Conservation (phyloP, 2,113 vertebrate species). For the Dromaius novaehollandiae region DNA sequence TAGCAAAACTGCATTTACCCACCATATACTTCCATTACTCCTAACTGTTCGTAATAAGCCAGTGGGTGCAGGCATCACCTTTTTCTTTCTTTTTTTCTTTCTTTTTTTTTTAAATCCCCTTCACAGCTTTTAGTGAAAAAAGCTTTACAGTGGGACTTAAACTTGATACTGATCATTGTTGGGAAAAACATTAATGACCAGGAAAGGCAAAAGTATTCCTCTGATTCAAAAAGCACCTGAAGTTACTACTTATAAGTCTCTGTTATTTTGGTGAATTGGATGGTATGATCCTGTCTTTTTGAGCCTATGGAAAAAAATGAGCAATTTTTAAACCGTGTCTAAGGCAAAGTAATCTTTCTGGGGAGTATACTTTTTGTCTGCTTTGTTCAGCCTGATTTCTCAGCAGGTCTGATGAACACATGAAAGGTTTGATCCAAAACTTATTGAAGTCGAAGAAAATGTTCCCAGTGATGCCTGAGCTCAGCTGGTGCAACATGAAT, state of each 20-base stretch:
- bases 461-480: not conserved
- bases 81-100: not conserved
- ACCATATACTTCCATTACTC: constrained; percentile 2
- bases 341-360: not conserved
- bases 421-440: not conserved
- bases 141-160: not conserved
- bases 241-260: not conserved
- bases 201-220: not conserved
- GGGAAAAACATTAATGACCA: not conserved
- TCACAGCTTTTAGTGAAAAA: not conserved
- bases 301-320: not conserved
- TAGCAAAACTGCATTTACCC: constrained; percentile 23
- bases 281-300: not conserved
- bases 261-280: not conserved
- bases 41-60: not conserved
- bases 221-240: not conserved
- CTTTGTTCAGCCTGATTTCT: not conserved
- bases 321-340: not conserved
- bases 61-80: not conserved
- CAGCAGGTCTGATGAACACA: not conserved
- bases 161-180: not conserved
- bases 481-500: not conserved
- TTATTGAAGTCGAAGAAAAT: not conserved
- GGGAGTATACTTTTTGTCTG: not conserved
- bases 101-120: too few species aligned